Percentiles rank a stretch among this genome's conserved stretches.
phyloP scores from a whole-genome alignment of 2,888 invertebrate species.

The Gerosis bhagava region DNA sequence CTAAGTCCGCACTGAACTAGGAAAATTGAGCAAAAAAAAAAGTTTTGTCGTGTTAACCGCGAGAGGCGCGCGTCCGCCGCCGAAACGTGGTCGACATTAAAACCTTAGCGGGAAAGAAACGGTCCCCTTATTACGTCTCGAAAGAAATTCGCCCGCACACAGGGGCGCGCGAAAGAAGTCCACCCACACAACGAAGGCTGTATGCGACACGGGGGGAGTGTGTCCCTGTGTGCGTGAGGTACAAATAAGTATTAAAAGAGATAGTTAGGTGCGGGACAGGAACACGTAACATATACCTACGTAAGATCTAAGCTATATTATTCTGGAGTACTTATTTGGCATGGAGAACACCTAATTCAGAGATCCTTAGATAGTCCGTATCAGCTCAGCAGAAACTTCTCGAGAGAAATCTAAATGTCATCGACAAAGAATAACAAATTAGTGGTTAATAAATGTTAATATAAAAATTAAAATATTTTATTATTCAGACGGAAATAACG shows the following conservation, averaged over 20 bases:
- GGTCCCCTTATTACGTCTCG: constrained; percentile 82
- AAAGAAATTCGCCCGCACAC: constrained; percentile 80
- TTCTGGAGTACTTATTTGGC: constrained; percentile 5
- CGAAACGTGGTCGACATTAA: constrained; percentile 82
- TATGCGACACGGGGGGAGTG: constrained; percentile 62
- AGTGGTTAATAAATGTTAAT: too few relatives aligned
- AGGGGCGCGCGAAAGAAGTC: constrained; percentile 70
- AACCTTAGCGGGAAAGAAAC: constrained; percentile 82
- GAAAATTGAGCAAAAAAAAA: constrained; percentile 44
- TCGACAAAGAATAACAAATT: too few relatives aligned
- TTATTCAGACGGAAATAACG: too few relatives aligned
- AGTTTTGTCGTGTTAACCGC: constrained; percentile 68
- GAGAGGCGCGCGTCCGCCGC: constrained; percentile 78
- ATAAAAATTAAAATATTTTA: too few relatives aligned
- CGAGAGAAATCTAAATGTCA: too few relatives aligned
- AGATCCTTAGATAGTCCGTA: background rate
- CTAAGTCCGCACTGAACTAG: constrained; percentile 46
- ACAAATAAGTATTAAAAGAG: constrained; percentile 80
- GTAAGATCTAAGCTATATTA: constrained; percentile 50
- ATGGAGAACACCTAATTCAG: background rate
- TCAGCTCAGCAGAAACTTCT: background rate
- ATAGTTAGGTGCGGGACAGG: constrained; percentile 75
- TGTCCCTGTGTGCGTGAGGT: constrained; percentile 55
- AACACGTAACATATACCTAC: constrained; percentile 49
- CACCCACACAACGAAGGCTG: constrained; percentile 64